These are phyloP conservation scores for Corythaeola cristata DNA, from an alignment of 2,113 vertebrate species.

Conservation along the genomic window DNA sequence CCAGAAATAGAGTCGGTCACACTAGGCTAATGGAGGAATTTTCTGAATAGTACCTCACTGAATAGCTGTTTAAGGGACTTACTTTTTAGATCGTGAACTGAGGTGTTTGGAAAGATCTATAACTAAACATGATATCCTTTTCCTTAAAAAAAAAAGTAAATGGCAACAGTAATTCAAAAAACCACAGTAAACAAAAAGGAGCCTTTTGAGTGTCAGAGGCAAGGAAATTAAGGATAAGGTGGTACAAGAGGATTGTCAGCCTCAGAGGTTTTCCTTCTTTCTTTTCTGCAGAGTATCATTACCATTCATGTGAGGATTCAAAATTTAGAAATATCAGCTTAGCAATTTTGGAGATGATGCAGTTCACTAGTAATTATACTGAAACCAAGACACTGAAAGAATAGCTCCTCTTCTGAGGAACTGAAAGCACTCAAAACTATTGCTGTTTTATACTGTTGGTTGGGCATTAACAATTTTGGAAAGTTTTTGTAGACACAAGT, in stretches of 20 bases:
- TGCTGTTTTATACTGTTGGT: background rate
- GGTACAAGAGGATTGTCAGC: background rate
- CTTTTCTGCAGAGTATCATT: background rate
- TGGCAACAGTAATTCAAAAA: background rate
- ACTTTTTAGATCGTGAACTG: background rate
- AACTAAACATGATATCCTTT: background rate
- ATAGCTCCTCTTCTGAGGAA: background rate
- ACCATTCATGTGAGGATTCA: background rate
- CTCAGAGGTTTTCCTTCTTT: background rate
- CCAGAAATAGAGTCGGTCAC: background rate
- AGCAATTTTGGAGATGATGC: background rate
- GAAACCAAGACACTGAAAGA: background rate
- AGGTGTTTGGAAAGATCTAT: background rate
- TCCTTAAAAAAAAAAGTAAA: background rate
- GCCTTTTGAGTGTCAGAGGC: background rate
- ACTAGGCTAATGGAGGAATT: background rate
- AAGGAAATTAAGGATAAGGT: background rate
- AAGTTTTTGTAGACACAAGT: background rate
- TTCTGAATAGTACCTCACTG: background rate
- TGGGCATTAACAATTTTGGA: background rate
- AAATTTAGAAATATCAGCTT: background rate
- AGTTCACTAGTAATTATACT: background rate
- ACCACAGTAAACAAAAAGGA: background rate
- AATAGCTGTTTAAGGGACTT: background rate
- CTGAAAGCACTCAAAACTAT: background rate